A percentile compares a stretch with the other conserved stretches of the same genome.
Conservation (phyloP, 2,888 invertebrate genomes). For the Bombylius discolor region DNA sequence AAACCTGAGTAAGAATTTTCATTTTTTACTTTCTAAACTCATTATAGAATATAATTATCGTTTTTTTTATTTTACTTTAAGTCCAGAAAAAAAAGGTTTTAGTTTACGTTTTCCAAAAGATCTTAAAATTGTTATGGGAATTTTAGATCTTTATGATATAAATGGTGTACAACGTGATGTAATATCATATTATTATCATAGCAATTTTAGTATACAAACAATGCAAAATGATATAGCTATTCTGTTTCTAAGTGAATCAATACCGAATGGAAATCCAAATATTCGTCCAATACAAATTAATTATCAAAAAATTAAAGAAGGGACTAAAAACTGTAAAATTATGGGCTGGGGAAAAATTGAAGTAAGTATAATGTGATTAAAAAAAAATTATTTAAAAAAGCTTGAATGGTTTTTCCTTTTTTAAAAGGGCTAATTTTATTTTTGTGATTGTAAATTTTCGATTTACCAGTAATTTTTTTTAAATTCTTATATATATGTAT, state of each 20-base stretch:
- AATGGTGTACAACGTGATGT: constrained; percentile 17
- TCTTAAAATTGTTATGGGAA: constrained; percentile 24
- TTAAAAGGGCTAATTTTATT: too few relatives aligned
- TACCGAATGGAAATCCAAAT: constrained; percentile 17
- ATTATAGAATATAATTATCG: too few relatives aligned
- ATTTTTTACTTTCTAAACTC: neutral
- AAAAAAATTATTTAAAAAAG: too few relatives aligned
- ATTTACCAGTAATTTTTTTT: too few relatives aligned
- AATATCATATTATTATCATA: constrained; percentile 17
- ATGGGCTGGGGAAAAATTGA: constrained; percentile 25
- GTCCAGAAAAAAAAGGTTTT: constrained; percentile 6
- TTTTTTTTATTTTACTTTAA: constrained; percentile 1
- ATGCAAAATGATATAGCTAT: constrained; percentile 24
- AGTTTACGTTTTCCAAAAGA: constrained; percentile 18
- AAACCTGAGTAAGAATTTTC: constrained; percentile 11
- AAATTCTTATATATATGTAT: too few relatives aligned
- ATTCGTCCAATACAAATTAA: constrained; percentile 18
- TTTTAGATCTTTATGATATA: constrained; percentile 9
- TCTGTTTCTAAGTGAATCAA: constrained; percentile 22
- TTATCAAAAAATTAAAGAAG: neutral
- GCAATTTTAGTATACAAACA: constrained; percentile 10
- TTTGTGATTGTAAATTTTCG: too few relatives aligned
- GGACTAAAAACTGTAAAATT: constrained; percentile 16
- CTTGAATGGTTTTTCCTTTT: too few relatives aligned
- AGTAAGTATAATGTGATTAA: constrained; percentile 14